Conservation (phyloP, 2,797 vertebrate species). For the Enteromius argenteus region DNA sequence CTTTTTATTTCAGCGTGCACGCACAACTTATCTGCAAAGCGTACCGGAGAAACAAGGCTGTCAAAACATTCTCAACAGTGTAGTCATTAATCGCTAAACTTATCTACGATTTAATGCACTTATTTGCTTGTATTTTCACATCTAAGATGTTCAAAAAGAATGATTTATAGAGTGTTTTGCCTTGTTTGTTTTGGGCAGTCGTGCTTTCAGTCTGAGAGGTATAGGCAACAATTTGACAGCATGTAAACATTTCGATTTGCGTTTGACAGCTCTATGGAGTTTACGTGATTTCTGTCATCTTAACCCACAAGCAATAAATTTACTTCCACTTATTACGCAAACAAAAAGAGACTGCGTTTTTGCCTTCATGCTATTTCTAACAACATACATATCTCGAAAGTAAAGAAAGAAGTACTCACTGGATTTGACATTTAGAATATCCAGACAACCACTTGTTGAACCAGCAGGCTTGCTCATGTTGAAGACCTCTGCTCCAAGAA, state of each 20-base stretch:
- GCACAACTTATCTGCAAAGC: neutral
- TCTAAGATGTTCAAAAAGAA: neutral
- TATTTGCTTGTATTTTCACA: neutral
- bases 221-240: slow-evolving; percentile 10
- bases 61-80: neutral
- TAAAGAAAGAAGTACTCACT: slow-evolving; percentile 75
- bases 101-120: neutral
- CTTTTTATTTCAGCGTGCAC: neutral
- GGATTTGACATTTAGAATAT: slow-evolving; percentile 86
- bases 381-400: neutral
- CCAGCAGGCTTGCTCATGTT: slow-evolving; percentile 96
- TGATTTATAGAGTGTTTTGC: too few species aligned
- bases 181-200: neutral
- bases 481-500: slow-evolving; percentile 65
- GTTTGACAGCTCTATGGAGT: slow-evolving; percentile 4
- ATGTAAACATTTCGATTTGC: slow-evolving; percentile 12
- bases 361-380: neutral
- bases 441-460: slow-evolving; percentile 97
- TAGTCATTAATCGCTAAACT: neutral
- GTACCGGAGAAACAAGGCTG: neutral
- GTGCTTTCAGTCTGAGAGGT: neutral
- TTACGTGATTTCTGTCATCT: neutral
- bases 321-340: neutral
- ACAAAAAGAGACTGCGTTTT: neutral
- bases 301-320: neutral